Percentiles rank a stretch among this genome's conserved stretches.
phyloP scores from a whole-genome alignment of 2,113 vertebrate species.

The Leptodactylus fuscus region DNA sequence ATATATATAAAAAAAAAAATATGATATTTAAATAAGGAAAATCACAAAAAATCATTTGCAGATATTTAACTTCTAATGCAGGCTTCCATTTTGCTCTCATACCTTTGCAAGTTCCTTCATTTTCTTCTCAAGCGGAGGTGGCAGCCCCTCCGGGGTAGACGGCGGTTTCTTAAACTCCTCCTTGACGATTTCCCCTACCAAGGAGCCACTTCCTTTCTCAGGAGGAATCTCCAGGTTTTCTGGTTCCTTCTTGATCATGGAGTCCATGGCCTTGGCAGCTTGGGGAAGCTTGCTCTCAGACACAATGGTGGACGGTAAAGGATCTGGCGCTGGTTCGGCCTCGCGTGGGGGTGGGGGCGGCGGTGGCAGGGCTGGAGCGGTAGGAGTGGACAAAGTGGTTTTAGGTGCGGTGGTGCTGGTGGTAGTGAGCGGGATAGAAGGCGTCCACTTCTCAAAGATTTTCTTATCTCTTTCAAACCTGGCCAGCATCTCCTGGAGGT shows the following conservation, averaged over 20 bases:
- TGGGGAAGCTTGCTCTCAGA: slow-evolving; percentile 85
- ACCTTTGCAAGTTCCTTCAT: slow-evolving; percentile 85
- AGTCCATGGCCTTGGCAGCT: slow-evolving; percentile 83
- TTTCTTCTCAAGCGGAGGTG: slow-evolving; percentile 77
- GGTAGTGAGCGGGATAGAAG: neutral
- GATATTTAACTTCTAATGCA: neutral
- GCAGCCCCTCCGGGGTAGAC: slow-evolving; percentile 82
- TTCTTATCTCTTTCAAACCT: slow-evolving; percentile 90
- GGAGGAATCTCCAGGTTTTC: slow-evolving; percentile 82
- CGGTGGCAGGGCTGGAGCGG: slow-evolving; percentile 60
- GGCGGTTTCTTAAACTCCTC: slow-evolving; percentile 75
- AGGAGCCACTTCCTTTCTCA: slow-evolving; percentile 73
- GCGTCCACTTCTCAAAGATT: slow-evolving; percentile 74
- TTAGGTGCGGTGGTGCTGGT: neutral
- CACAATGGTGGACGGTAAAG: slow-evolving; percentile 82
- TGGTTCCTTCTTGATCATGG: slow-evolving; percentile 81
- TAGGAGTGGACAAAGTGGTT: neutral
- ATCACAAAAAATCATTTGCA: too few relatives aligned
- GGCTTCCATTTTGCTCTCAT: slow-evolving; percentile 19
- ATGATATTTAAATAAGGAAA: too few relatives aligned
- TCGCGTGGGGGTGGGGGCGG: slow-evolving; percentile 66
- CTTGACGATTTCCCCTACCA: slow-evolving; percentile 66
- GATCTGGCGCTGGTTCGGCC: slow-evolving; percentile 72
- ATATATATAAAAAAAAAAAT: too few relatives aligned
- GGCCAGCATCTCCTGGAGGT: slow-evolving; percentile 83